Base-by-base conservation (phyloP, 1,140 invertebrate species). In the Tetramorium parvispinum region DNA sequence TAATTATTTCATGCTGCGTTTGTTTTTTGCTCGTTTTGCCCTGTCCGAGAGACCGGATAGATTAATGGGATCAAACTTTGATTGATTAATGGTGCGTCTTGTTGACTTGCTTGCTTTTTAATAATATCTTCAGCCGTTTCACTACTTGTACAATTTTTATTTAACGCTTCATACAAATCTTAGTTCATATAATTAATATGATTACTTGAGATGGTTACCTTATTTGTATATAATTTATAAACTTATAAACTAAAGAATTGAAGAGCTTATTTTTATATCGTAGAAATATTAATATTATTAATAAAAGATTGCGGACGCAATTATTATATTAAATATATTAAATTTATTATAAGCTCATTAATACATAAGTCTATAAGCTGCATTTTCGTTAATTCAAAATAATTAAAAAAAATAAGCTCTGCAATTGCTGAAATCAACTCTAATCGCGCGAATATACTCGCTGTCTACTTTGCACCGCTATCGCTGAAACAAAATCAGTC, bases 1-100 rank as follows among this genome's bases (percentile, higher is more conserved):
- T 94, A 82, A 43, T 71, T 76, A 77, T 46, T 75, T 27, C 0
- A 49, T 1, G 3, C 49, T 24, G 10, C 11, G 8, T 21, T n/a
- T 27, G 18, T 61, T 18, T 78, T 21, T 49, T 53, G 16, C 16
- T n/a, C 18, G 27, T 85, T 63, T 77, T 63, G 16, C 6, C 11
- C 18, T 32, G 16, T 59, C 46, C 53, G n/a, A 27, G 13, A 59
- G n/a, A 6, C 18, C 32, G 13, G 32, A 8, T 65, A 51, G n/a
- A 53, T 51, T 51, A 18, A 79, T 79, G 24, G 0, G 8, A 49
- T 63, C 24, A 32, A 16, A 63, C 0, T 24, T 78, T 49, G 57
- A 65, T 66, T 43, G 43, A 79, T 46, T 66, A 66, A 71, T 65
- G 21, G 37, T 24, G 32, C 18, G 4, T 43, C 18, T 82, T 55